Conservation (phyloP, 2,888 invertebrate species). For the Oasisia sp. region DNA sequence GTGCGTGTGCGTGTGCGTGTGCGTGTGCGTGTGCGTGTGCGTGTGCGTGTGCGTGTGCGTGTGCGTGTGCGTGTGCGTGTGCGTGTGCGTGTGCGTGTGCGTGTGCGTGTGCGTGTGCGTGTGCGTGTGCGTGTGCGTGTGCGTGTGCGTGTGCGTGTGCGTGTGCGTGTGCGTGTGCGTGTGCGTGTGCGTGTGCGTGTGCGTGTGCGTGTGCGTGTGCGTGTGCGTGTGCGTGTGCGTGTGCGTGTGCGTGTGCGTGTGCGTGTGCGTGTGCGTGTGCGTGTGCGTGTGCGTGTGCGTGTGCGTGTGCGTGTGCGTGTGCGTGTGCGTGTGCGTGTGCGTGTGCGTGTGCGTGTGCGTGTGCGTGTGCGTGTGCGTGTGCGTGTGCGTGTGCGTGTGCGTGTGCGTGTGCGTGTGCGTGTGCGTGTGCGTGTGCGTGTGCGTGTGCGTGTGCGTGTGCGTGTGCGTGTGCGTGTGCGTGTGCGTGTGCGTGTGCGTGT, state of each 20-base stretch:
- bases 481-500: background rate
- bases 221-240: background rate
- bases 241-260: background rate
- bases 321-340: background rate
- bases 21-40: background rate
- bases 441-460: background rate
- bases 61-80: background rate
- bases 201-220: background rate
- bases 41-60: background rate
- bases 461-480: background rate
- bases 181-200: background rate
- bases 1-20: background rate
- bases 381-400: background rate
- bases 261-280: background rate
- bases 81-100: background rate
- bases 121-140: background rate
- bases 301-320: background rate
- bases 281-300: background rate
- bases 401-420: background rate
- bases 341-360: background rate
- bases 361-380: background rate
- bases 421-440: background rate
- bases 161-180: background rate
- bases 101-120: background rate
- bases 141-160: background rate